phyloP scores from a whole-genome alignment of 2,113 vertebrate genomes.

The Oncorhynchus gorbuscha region DNA sequence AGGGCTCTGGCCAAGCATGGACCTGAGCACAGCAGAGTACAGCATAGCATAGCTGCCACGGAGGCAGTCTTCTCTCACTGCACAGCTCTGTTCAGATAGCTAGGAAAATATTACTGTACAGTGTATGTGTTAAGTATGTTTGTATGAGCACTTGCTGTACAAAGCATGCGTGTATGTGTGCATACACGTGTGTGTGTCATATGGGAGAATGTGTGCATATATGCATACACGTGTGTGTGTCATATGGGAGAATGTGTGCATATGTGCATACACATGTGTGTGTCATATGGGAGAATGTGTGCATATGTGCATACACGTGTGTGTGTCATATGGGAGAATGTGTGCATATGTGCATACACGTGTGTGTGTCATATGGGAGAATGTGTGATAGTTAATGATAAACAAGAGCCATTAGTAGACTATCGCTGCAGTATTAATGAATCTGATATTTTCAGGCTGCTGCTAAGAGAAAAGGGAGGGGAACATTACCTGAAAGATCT shows the following conservation, averaged over 20 bases:
- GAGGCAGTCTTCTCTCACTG: constrained; percentile 47
- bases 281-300: too few relatives aligned
- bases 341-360: too few relatives aligned
- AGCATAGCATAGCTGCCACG: constrained; percentile 58
- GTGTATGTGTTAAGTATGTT: not conserved
- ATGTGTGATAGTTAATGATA: not conserved
- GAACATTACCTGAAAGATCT: constrained; percentile 95
- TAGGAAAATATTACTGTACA: not conserved
- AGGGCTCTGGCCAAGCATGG: constrained; percentile 36
- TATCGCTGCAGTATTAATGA: not conserved
- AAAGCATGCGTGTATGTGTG: too few relatives aligned
- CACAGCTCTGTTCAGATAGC: not conserved
- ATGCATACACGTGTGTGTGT: too few relatives aligned
- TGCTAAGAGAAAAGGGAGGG: not conserved
- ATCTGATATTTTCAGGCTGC: not conserved
- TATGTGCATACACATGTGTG: too few relatives aligned
- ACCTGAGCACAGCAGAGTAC: constrained; percentile 31
- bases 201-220: too few relatives aligned
- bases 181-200: too few relatives aligned
- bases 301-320: too few relatives aligned
- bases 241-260: too few relatives aligned
- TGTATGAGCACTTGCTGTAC: too few relatives aligned
- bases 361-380: too few relatives aligned
- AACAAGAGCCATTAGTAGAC: not conserved
- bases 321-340: too few relatives aligned